These are phyloP conservation scores for Lepilemur ruficaudatus DNA, from an alignment of 2,797 vertebrate genomes.

Conservation along the genomic window DNA sequence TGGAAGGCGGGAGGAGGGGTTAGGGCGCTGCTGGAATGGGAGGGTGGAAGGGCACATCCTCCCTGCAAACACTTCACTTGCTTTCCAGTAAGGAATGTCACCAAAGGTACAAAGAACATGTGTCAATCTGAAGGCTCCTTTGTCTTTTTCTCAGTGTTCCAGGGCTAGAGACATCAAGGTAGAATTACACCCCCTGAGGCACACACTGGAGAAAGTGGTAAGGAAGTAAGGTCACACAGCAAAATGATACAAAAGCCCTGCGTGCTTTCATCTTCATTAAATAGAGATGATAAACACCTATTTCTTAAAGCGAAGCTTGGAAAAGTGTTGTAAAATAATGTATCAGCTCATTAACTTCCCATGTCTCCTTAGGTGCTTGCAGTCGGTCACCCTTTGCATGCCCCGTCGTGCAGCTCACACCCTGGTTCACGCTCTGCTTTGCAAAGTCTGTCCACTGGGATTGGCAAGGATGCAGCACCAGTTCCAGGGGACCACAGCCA, in stretches of 20 bases:
- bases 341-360: not conserved
- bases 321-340: not conserved
- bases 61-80: not conserved
- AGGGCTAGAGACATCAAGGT: not conserved
- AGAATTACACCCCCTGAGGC: not conserved
- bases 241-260: not conserved
- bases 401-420: not conserved
- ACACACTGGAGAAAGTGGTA: not conserved
- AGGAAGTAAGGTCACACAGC: not conserved
- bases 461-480: not conserved
- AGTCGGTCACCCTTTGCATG: not conserved
- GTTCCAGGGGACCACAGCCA: not conserved
- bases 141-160: not conserved
- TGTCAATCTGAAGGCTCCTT: not conserved
- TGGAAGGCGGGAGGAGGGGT: not conserved
- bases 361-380: not conserved
- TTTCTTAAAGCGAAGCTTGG: not conserved
- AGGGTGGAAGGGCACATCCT: not conserved
- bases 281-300: not conserved
- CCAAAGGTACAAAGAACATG: not conserved
- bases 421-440: not conserved
- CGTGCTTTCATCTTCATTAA: not conserved
- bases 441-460: not conserved
- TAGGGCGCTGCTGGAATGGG: rapidly evolving
- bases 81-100: not conserved